These are phyloP conservation scores for Tinamus guttatus DNA, from an alignment of 2,113 vertebrate genomes.

Conservation along the genomic window DNA sequence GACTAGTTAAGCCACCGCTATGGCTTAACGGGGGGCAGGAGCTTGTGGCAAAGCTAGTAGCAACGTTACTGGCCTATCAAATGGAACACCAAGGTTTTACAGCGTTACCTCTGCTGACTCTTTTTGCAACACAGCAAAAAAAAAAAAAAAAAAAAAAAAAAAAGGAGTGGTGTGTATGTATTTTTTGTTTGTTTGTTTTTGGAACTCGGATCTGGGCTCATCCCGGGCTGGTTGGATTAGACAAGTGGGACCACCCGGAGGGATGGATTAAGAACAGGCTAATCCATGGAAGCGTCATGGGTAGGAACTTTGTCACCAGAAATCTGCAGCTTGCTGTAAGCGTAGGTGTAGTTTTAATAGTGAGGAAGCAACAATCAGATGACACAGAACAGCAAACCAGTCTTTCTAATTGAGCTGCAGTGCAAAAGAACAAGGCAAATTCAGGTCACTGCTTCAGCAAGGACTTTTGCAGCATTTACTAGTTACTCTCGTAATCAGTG, in stretches of 20 bases:
- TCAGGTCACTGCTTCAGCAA: neutral
- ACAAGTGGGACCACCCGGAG: neutral
- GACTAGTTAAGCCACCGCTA: neutral
- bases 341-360: neutral
- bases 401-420: neutral
- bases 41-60: neutral
- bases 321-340: neutral
- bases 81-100: neutral
- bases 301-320: neutral
- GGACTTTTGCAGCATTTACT: neutral
- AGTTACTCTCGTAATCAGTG: neutral
- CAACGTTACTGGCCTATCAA: neutral
- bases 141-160: too few species aligned
- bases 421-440: neutral
- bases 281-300: neutral
- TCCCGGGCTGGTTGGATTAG: neutral
- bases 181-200: neutral
- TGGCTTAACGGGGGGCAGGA: neutral
- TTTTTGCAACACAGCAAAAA: neutral
- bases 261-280: neutral
- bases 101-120: accelerated
- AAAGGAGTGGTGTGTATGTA: too few species aligned
- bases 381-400: neutral
- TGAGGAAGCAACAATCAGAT: neutral
- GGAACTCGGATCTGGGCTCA: neutral